A percentile compares a stretch with the other conserved stretches of the same genome.
These are phyloP conservation scores for Oreochromis grahami DNA, from an alignment of 2,797 vertebrate species.

Conservation along the genomic window DNA sequence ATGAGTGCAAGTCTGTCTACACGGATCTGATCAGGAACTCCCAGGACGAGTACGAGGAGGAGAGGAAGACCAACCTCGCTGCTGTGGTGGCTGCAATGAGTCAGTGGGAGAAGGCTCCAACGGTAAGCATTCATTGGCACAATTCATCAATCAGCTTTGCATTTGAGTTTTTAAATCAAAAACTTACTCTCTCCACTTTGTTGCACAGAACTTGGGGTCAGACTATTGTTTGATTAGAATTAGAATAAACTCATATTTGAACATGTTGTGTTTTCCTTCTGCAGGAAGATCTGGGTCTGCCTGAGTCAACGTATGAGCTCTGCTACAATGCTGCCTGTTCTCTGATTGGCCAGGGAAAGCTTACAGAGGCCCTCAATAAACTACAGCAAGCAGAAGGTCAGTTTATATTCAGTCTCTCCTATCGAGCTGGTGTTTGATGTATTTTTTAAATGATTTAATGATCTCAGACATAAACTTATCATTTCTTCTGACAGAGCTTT, in stretches of 20 bases:
- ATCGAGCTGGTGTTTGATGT: rapidly evolving
- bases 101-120: conserved; percentile 86
- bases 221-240: neutral
- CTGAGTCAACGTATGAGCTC: conserved; percentile 91
- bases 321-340: conserved; percentile 94
- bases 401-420: rapidly evolving
- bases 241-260: neutral
- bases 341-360: conserved; percentile 88
- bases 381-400: conserved; percentile 92
- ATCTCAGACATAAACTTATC: neutral
- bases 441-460: neutral
- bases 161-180: neutral
- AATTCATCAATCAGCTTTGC: neutral
- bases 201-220: neutral
- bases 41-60: conserved; percentile 98
- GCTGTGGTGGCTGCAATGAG: conserved; percentile 93
- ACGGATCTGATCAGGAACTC: conserved; percentile 97
- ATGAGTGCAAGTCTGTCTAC: conserved; percentile 89
- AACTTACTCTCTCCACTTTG: neutral
- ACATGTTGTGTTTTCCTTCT: neutral
- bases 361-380: conserved; percentile 87
- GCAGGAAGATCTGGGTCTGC: conserved; percentile 90
- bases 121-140: conserved; percentile 68
- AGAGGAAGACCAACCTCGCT: conserved; percentile 95
- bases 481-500: conserved; percentile 80